A percentile compares a stretch with the other conserved stretches of the same genome.
Evolutionary conservation across 2,113 vertebrate species (phyloP).

Genomic region (Urocitellus parryii): DNA sequence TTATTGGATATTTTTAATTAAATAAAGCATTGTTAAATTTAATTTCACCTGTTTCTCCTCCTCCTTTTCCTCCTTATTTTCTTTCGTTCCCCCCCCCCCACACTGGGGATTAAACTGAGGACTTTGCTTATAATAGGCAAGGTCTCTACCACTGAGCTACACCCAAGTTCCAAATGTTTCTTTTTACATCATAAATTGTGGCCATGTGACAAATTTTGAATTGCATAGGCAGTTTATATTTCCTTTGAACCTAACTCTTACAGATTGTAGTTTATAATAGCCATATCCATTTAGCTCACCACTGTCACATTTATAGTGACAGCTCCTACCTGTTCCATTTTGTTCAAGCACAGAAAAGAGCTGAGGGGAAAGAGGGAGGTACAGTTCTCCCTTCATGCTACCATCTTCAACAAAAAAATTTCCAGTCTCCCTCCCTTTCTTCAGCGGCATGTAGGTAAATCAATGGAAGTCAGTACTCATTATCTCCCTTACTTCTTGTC

Average conservation of each 20-base stretch:
- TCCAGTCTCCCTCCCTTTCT: not conserved
- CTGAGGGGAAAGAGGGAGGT: not conserved
- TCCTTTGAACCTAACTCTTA: not conserved
- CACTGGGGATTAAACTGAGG: too few relatives aligned
- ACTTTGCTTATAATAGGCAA: too few relatives aligned
- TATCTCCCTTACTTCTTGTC: not conserved
- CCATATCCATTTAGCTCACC: not conserved
- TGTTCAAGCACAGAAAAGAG: not conserved
- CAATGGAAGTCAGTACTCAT: not conserved
- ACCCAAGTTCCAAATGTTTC: not conserved
- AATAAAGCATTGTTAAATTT: not conserved
- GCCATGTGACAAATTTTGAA: not conserved
- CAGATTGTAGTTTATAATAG: not conserved
- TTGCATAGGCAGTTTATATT: not conserved
- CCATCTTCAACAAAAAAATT: not conserved
- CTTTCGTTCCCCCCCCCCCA: not conserved
- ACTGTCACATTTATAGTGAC: not conserved
- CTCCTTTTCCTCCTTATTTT: not conserved
- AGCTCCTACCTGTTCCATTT: not conserved
- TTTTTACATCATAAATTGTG: not conserved
- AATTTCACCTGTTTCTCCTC: not conserved
- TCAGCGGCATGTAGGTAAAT: not conserved
- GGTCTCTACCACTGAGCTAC: too few relatives aligned
- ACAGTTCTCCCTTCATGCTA: not conserved
- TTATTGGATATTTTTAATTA: not conserved